A percentile compares a stretch with the other conserved stretches of the same genome.
These are phyloP conservation scores for Frankliniella fusca DNA, from an alignment of 2,888 invertebrate genomes.

Conservation along the genomic window DNA sequence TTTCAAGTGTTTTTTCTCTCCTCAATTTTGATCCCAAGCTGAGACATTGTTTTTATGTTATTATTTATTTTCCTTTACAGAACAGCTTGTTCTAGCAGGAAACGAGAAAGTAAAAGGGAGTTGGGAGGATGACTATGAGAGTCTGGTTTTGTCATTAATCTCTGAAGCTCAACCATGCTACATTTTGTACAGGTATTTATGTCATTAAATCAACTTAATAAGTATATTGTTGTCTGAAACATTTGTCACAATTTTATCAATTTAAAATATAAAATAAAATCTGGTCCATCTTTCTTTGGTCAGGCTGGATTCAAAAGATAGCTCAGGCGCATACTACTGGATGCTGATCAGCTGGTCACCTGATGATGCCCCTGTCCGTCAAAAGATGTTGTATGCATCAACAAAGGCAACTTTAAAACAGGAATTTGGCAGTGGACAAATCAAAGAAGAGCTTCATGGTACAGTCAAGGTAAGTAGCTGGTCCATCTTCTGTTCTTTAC, in stretches of 20 bases:
- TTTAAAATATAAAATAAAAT: constrained; percentile 10
- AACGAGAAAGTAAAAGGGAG: constrained; percentile 63
- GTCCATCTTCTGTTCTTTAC: constrained; percentile 2
- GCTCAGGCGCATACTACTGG: constrained; percentile 82
- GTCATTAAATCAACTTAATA: constrained; percentile 26
- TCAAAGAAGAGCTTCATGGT: constrained; percentile 91
- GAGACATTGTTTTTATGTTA: background rate
- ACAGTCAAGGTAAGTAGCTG: constrained; percentile 59
- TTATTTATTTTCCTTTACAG: constrained; percentile 52
- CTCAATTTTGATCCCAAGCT: background rate
- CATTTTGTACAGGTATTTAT: constrained; percentile 69
- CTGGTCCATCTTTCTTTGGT: constrained; percentile 35
- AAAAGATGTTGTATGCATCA: constrained; percentile 97
- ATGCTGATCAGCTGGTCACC: constrained; percentile 91
- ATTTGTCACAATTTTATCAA: constrained; percentile 2
- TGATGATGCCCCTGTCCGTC: constrained; percentile 81
- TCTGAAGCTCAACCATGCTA: constrained; percentile 84
- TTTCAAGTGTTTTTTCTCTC: background rate
- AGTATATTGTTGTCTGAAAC: constrained; percentile 27
- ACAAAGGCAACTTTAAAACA: constrained; percentile 95
- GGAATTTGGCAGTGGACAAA: constrained; percentile 91
- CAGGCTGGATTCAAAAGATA: constrained; percentile 71
- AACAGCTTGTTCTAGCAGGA: constrained; percentile 66
- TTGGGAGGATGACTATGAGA: constrained; percentile 85
- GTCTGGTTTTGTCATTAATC: constrained; percentile 63